Base-by-base conservation (phyloP, 2,797 vertebrate species). In the Ataeniobius toweri region DNA sequence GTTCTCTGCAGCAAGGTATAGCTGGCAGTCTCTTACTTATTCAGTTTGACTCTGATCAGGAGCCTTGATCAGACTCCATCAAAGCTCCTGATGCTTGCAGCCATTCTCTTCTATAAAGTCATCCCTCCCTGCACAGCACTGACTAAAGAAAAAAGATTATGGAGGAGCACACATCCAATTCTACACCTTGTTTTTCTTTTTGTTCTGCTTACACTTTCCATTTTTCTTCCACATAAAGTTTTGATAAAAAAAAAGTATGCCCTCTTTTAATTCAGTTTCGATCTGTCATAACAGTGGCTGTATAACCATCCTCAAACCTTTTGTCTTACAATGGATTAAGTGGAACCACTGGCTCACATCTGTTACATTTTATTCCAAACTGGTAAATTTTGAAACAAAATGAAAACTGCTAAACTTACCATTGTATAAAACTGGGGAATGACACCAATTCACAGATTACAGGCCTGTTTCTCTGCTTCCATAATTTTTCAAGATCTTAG, bases 31-130 rank as follows among this genome's bases (percentile, higher is more conserved):
- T 61, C 59, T 61, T 61, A 31, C 28, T 61, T 61, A 61, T 61
- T 61, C 59, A 61, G 59, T 3, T 61, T 61, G 59, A 61, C 59
- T 61, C 28, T 61, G 59, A 61, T 61, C 59, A 61, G 59, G 14
- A 31, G 59, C 59, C 28, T 61, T 16, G 59, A 61, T 61, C 59
- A 61, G 28, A 61, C 14, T 31, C 26, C 6, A 61, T 26, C 26
- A 31, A 61, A 61, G 28, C 28, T 61, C 59, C 59, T 61, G 59
- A 61, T 18, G 14, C 59, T 31, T 61, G 58, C 58, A 61, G 58
- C 14, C 14, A 0, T 59, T 61, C 58, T 16, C 14, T 5, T 16
- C 58, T 61, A 31, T 61, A 31, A 61, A 61, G 59, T 31, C 28
- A 6, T 14, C 31, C 6, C 28, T 31, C 8, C 16, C 28, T 61